Evolutionary conservation across 2,113 vertebrate species (phyloP).

Genomic region (Myrmecophaga tridactyla): DNA sequence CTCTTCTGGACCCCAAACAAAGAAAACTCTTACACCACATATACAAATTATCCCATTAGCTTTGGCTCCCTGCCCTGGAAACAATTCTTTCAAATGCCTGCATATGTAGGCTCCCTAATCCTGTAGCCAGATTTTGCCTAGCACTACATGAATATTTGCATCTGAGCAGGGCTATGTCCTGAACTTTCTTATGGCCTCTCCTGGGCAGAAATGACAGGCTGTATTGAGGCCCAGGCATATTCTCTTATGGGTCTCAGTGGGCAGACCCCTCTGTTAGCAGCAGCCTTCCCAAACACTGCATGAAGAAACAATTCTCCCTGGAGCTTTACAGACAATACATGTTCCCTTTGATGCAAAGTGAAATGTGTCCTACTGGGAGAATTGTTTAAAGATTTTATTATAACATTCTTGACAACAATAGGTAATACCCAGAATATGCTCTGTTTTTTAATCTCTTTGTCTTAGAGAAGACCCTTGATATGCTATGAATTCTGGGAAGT

Average conservation of each 20-base stretch:
- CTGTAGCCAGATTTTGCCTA: background rate
- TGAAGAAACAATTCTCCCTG: background rate
- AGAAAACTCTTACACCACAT: no score
- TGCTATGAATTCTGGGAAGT: background rate
- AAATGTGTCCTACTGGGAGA: background rate
- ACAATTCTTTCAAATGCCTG: no score
- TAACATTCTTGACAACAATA: background rate
- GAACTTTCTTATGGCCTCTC: background rate
- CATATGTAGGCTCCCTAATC: no score
- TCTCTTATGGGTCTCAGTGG: background rate
- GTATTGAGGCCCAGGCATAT: background rate
- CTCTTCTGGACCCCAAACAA: no score
- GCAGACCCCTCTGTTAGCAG: accelerated
- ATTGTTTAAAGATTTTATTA: background rate
- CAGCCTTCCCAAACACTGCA: background rate
- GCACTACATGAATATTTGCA: background rate
- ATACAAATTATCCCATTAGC: no score
- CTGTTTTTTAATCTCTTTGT: background rate
- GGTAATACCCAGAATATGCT: background rate
- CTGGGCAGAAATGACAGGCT: background rate
- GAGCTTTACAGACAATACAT: background rate
- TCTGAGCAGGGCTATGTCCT: background rate
- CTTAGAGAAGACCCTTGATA: background rate
- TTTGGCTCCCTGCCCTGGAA: no score
- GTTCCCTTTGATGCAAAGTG: background rate